Conservation (phyloP, 2,888 invertebrate species). For the Tyria jacobaeae region DNA sequence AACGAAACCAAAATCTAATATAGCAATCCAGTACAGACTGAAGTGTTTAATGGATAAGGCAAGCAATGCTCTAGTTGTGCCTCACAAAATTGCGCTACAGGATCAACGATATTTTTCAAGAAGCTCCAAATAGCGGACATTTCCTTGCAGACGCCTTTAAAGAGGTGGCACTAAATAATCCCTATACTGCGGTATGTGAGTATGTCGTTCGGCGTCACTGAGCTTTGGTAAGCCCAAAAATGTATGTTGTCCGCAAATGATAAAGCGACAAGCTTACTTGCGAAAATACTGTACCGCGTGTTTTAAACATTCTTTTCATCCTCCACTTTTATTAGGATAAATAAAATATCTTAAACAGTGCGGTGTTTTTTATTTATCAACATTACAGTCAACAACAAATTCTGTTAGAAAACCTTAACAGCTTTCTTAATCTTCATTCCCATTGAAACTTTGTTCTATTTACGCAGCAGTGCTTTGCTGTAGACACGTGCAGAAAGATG, state of each 20-base stretch:
- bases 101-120: conserved; percentile 68
- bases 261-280: conserved; percentile 75
- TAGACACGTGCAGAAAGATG: conserved; percentile 66
- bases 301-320: conserved; percentile 56
- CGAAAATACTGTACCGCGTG: conserved; percentile 56
- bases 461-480: conserved; percentile 69
- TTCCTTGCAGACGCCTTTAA: conserved; percentile 63
- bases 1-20: conserved; percentile 3
- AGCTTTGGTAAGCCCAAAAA: conserved; percentile 71
- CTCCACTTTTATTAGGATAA: conserved; percentile 53
- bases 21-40: conserved; percentile 27
- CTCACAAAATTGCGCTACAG: conserved; percentile 58
- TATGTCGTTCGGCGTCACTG: conserved; percentile 62
- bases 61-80: conserved; percentile 55
- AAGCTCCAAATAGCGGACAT: conserved; percentile 63
- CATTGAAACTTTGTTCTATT: conserved; percentile 79
- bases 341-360: conserved; percentile 51
- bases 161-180: conserved; percentile 60
- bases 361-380: conserved; percentile 40
- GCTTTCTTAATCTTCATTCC: conserved; percentile 75
- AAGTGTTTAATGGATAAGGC: conserved; percentile 57
- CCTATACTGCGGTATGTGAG: conserved; percentile 57
- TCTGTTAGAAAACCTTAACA: conserved; percentile 75
- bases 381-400: conserved; percentile 53
- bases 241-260: conserved; percentile 78